Evolutionary conservation across 2,797 vertebrate species (phyloP), one percentile per base, ranked within the genome.

Genomic region (Darevskia nairensis): DNA sequence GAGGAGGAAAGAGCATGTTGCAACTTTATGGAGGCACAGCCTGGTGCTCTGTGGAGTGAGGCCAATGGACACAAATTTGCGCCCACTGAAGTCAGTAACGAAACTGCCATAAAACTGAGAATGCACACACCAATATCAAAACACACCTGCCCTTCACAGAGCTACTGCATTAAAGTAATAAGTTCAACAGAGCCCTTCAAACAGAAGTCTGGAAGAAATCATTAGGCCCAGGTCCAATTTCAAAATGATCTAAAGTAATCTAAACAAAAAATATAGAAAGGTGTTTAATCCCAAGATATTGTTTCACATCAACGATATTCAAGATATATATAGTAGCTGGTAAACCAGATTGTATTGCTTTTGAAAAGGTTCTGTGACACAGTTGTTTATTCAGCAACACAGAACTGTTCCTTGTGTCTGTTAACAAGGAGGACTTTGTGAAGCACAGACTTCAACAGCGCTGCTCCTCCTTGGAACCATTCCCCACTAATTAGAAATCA

Each of bases 401-500:
- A 96, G 95, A 85, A 96, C 95, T 92, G 93, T 93, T 96, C 94
- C 93, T 95, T 96, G 95, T 94, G 94, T 96, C 93, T n/a, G 2
- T 96, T 96, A 97, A 97, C 95, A 97, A 96, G 94, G 86, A 92
- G 86, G 72, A 94, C 95, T 96, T 95, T 97, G 96, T 97, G 91
- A 86, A 82, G 11, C 90, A 39, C 87, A 94, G 95, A 92, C 92
- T 94, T 96, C 93, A 87, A 87, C 85, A 71, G 91, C 39, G 87
- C 94, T 95, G 92, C 92, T 97, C 93, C 93, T 96, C 91, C 95
- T 95, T 96, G 94, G 94, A 97, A 91, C 90, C 90, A 93, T 95
- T 96, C 96, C 95, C 93, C 96, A 95, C 94, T 96, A 97, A 97
- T 97, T 97, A 97, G 94, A 96, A 97, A 96, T 93, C 95, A 96